Conservation (phyloP, 2,113 vertebrate genomes). For the Tauraco erythrolophus region DNA sequence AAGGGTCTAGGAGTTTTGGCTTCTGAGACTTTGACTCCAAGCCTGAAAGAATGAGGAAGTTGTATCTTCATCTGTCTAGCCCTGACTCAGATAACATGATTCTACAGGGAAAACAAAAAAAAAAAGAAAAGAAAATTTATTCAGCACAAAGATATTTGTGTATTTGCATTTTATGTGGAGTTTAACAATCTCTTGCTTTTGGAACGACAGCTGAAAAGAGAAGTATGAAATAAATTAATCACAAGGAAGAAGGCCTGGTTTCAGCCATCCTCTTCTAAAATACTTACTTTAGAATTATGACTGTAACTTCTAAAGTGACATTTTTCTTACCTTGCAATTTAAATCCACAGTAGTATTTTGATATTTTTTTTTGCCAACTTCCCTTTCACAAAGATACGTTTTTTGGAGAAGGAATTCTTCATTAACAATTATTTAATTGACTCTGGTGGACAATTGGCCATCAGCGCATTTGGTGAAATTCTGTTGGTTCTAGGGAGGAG, state of each 20-base stretch:
- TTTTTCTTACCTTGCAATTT: not conserved
- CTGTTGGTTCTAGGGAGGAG: not conserved
- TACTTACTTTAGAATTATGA: not conserved
- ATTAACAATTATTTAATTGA: not conserved
- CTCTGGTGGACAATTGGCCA: not conserved
- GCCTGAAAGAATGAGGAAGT: not conserved
- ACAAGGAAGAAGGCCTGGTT: not conserved
- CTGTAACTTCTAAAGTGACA: not conserved
- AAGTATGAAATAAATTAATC: not conserved
- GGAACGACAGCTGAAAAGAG: not conserved
- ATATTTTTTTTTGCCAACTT: not conserved
- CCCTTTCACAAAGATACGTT: not conserved
- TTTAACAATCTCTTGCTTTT: not conserved
- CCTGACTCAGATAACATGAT: not conserved
- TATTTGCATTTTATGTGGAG: not conserved
- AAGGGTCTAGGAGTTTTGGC: not conserved
- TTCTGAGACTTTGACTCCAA: not conserved
- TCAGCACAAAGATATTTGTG: not conserved
- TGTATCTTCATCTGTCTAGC: not conserved
- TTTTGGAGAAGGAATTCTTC: not conserved
- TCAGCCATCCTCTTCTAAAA: not conserved
- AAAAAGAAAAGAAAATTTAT: not conserved
- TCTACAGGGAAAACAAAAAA: not conserved
- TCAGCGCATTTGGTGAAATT: not conserved
- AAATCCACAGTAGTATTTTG: not conserved